Base-by-base conservation (phyloP, 1,140 invertebrate species). In the Microvelia longipes region DNA sequence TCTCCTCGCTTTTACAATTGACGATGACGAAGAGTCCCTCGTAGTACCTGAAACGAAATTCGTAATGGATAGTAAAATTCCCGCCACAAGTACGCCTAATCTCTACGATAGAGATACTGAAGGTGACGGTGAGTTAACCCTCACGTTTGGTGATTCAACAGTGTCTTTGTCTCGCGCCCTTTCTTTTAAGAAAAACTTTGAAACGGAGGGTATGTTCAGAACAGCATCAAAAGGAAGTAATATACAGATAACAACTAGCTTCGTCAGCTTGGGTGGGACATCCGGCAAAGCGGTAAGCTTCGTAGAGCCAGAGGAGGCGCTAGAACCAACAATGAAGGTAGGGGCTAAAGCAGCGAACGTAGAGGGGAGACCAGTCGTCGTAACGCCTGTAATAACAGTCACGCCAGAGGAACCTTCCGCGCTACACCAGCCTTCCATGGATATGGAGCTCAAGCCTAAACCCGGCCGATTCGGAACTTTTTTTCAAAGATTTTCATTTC, bases 1-100 rank as follows among this genome's bases (percentile, higher is more conserved):
- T 50, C 68, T 74, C 15, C 27, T 73, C 30, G 29, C 61, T 25
- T 71, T 62, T 64, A 69, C 65, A 28, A 70, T 29, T 11, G 69
- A 71, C 1, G 74, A 75, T 14, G 74, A 72, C 11, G 73, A 70
- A 26, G 64, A 70, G 25, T 28, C 60, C 24, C 27, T 70, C 24
- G 66, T 71, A 11, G 30, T 73, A 13, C 72, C 72, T 29, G 72
- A 73, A 69, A 71, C 50, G 2, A 73, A 73, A 62, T 28, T 26
- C 28, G 71, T 67, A 27, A 77, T 77, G 76, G 71, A 73, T 62
- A 73, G 74, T 19, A 69, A 73, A 67, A 69, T 72, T 15, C 71
- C 75, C 13, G 84, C 85, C 0, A 81, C 82, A 29, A 87, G 85
- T 69, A 88, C 87, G 19, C 87, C 87, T 0, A 86, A 88, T 77